Evolutionary conservation across 2,888 invertebrate genomes (phyloP).

Genomic region (Nephrotoma guestfalica): DNA sequence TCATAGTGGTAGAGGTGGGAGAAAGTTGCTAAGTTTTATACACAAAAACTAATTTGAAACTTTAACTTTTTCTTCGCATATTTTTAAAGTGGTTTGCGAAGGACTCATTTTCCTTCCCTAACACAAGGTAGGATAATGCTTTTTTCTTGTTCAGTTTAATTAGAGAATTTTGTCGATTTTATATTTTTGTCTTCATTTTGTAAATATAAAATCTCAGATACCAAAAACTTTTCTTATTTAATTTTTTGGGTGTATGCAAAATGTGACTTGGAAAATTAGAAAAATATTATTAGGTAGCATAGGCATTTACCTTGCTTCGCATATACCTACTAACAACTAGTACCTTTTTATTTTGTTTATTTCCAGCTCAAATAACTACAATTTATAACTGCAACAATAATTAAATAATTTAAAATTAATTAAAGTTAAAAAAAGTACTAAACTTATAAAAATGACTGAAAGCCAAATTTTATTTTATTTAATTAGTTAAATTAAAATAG

Average conservation of each 20-base stretch:
- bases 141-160: not conserved
- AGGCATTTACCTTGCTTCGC: no score
- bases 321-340: not conserved
- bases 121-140: not conserved
- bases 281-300: no score
- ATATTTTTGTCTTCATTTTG: not conserved
- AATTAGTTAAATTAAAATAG: not conserved
- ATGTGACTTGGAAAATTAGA: no score
- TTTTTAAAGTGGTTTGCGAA: not conserved
- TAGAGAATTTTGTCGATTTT: not conserved
- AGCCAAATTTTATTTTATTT: not conserved
- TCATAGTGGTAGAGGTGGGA: not conserved
- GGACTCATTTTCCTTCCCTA: not conserved
- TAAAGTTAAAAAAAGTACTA: not conserved
- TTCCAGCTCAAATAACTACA: not conserved
- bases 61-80: not conserved
- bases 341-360: not conserved
- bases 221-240: not conserved
- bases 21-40: not conserved
- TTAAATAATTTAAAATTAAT: not conserved
- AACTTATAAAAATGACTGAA: not conserved
- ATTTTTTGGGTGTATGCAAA: not conserved
- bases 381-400: not conserved
- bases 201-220: not conserved
- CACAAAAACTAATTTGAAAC: not conserved